phyloP scores from a whole-genome alignment of 2,797 vertebrate genomes.

The Lagocephalus sceleratus region DNA sequence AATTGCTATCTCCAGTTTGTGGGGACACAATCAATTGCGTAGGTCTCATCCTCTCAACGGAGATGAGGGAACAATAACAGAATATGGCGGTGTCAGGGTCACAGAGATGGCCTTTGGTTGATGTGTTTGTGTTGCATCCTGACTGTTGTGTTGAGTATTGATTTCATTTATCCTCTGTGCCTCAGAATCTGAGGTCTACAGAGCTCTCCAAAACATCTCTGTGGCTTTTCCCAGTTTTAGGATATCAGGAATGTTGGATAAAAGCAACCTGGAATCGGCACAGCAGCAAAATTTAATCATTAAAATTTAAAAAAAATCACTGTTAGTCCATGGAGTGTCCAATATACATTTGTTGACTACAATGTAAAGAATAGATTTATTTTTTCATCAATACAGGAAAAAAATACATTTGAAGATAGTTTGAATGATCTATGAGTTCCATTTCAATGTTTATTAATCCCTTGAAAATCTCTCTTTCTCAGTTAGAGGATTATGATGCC shows the following conservation, averaged over 20 bases:
- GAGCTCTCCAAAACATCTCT: not conserved
- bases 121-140: conserved; percentile 44
- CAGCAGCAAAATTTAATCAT: too few relatives aligned
- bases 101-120: conserved; percentile 33
- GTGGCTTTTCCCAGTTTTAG: not conserved
- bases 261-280: too few relatives aligned
- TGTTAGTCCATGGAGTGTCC: too few relatives aligned
- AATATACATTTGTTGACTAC: too few relatives aligned
- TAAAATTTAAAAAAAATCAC: too few relatives aligned
- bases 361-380: not conserved
- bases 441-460: conserved; percentile 47
- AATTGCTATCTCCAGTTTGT: conserved; percentile 56
- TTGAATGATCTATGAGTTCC: conserved; percentile 25
- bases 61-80: conserved; percentile 62
- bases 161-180: conserved; percentile 45
- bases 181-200: conserved; percentile 19
- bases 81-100: conserved; percentile 65
- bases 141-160: conserved; percentile 51
- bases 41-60: conserved; percentile 48
- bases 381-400: not conserved
- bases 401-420: not conserved
- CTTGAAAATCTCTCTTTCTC: conserved; percentile 33
- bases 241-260: too few relatives aligned
- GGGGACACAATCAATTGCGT: conserved; percentile 51
- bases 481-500: conserved; percentile 43